These are phyloP conservation scores for Cephalopterus ornatus DNA, from an alignment of 2,113 vertebrate genomes.

Conservation along the genomic window DNA sequence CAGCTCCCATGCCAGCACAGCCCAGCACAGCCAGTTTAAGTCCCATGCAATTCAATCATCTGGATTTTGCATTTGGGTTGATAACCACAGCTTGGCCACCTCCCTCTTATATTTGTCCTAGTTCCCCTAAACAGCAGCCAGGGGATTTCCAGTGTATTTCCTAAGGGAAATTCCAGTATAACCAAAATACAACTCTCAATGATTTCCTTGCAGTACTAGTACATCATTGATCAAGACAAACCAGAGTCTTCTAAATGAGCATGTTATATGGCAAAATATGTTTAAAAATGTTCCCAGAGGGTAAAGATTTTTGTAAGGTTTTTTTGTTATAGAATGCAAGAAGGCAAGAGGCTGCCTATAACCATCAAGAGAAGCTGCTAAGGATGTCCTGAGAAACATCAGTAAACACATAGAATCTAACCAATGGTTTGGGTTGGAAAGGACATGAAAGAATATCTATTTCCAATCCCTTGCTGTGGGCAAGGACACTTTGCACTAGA, in stretches of 20 bases:
- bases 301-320: background rate
- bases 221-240: background rate
- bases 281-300: background rate
- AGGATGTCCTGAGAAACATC: background rate
- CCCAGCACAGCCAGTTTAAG: background rate
- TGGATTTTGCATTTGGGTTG: background rate
- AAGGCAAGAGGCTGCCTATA: background rate
- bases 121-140: background rate
- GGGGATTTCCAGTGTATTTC: background rate
- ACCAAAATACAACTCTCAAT: background rate
- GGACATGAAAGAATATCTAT: background rate
- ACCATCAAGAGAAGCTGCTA: background rate
- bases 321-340: background rate
- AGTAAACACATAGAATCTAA: background rate
- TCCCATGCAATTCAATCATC: background rate
- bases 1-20: background rate
- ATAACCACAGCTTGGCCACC: background rate
- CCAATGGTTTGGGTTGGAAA: background rate
- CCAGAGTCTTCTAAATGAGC: background rate
- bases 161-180: background rate
- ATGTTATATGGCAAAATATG: background rate
- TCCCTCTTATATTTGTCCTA: background rate
- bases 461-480: background rate
- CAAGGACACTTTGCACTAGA: background rate
- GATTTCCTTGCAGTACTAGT: background rate